Percentiles rank a stretch among this genome's conserved stretches.
Conservation (phyloP, 2,888 invertebrate genomes). For the Scrobipalpa costella region DNA sequence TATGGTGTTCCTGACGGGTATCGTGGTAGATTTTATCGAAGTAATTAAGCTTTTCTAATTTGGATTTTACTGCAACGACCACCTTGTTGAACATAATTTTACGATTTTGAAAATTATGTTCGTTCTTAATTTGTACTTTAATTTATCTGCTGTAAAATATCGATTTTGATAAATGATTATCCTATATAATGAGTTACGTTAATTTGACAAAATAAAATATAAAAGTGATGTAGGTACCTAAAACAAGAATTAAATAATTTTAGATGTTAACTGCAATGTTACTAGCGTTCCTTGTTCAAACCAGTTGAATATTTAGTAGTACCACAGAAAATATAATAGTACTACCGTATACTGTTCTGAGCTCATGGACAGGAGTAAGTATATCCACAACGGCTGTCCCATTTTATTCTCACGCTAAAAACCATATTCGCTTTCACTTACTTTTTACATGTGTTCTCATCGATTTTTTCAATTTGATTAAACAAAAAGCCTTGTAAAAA, state of each 20-base stretch:
- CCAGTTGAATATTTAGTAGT: too few species aligned
- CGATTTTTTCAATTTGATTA: slow-evolving; percentile 59
- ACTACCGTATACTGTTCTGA: too few species aligned
- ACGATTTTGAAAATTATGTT: background rate
- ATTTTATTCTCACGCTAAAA: slow-evolving; percentile 29
- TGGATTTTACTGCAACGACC: slow-evolving; percentile 3
- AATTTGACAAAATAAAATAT: too few species aligned
- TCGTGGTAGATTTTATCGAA: background rate
- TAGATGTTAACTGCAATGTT: too few species aligned
- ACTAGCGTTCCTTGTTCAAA: too few species aligned
- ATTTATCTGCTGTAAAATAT: background rate
- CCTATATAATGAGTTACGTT: too few species aligned
- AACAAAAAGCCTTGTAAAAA: slow-evolving; percentile 57
- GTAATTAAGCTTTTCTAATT: background rate
- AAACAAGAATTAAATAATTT: too few species aligned
- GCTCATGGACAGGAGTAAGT: background rate
- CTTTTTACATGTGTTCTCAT: slow-evolving; percentile 49
- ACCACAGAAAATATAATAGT: too few species aligned
- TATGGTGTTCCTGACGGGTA: background rate
- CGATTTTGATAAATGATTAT: too few species aligned
- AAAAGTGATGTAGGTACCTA: too few species aligned
- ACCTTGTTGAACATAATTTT: slow-evolving; percentile 6
- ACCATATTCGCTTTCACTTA: slow-evolving; percentile 58
- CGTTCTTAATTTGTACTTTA: background rate
- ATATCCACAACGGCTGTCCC: background rate